phyloP scores from a whole-genome alignment of 2,113 vertebrate genomes.

The Sprattus sprattus region DNA sequence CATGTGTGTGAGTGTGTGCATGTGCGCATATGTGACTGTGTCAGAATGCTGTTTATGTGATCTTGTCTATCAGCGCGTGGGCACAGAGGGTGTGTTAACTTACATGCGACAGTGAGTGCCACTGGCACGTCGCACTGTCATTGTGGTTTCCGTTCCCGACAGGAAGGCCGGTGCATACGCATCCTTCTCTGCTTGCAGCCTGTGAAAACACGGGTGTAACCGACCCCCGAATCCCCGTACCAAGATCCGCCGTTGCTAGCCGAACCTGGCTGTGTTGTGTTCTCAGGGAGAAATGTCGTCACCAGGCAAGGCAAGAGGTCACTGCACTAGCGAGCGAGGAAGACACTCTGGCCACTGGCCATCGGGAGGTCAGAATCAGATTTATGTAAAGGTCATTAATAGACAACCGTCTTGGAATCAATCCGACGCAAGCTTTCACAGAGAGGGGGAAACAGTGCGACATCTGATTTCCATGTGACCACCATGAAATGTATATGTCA shows the following conservation, averaged over 20 bases:
- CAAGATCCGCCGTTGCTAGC: not conserved
- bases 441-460: not conserved
- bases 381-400: not conserved
- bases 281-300: not conserved
- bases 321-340: not conserved
- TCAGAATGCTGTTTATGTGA: not conserved
- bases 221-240: not conserved
- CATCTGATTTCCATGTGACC: not conserved
- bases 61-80: not conserved
- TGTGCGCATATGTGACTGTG: too few relatives aligned
- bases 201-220: not conserved
- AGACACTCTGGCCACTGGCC: not conserved
- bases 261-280: not conserved
- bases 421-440: not conserved
- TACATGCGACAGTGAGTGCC: not conserved
- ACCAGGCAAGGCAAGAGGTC: not conserved
- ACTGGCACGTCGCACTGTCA: not conserved
- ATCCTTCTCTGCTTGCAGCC: constrained; percentile 10
- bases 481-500: constrained; percentile 1
- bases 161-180: constrained; percentile 1
- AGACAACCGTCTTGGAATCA: not conserved
- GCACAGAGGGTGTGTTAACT: not conserved
- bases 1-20: too few relatives aligned
- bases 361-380: not conserved
- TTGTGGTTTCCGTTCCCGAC: constrained; percentile 24